Conservation (phyloP, 2,888 invertebrate species). For the Ethmia dodecea region DNA sequence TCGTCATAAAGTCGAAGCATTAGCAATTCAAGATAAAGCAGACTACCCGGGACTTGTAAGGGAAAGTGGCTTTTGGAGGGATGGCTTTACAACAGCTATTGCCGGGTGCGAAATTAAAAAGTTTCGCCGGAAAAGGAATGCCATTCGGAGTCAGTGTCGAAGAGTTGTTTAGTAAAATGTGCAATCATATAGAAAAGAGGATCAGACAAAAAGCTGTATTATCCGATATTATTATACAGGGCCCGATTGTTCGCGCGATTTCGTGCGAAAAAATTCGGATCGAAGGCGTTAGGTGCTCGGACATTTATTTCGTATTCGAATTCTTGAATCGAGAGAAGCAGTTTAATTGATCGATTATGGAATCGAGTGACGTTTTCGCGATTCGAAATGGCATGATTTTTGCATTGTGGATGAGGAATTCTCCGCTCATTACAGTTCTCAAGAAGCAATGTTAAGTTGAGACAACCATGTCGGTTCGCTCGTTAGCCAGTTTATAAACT, state of each 20-base stretch:
- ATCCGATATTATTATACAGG: slow-evolving; percentile 49
- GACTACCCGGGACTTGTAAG: slow-evolving; percentile 6
- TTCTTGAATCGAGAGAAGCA: slow-evolving; percentile 28
- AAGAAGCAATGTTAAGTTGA: slow-evolving; percentile 25
- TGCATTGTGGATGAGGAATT: slow-evolving; percentile 24
- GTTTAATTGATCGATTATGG: slow-evolving; percentile 53
- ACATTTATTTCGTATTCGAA: slow-evolving; percentile 28
- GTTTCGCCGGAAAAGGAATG: slow-evolving; percentile 33
- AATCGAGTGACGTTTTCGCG: slow-evolving; percentile 30
- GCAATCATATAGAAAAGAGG: slow-evolving; percentile 63
- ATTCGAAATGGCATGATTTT: slow-evolving; percentile 26
- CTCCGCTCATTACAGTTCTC: slow-evolving; percentile 25
- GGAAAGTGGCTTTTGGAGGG: slow-evolving; percentile 19
- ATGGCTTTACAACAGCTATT: slow-evolving; percentile 12
- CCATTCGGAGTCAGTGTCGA: slow-evolving; percentile 32
- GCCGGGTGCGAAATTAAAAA: slow-evolving; percentile 25
- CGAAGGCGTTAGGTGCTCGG: slow-evolving; percentile 27
- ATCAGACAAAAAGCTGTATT: slow-evolving; percentile 51
- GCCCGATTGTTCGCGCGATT: slow-evolving; percentile 48
- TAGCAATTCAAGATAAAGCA: slow-evolving; percentile 10
- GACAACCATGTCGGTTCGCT: slow-evolving; percentile 15
- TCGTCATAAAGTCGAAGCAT: slow-evolving; percentile 18
- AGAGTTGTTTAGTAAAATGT: slow-evolving; percentile 63
- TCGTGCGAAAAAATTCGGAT: slow-evolving; percentile 43
- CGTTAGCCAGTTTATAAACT: background rate